A percentile compares a stretch with the other conserved stretches of the same genome.
These are phyloP conservation scores for Drosophila busckii DNA, from an alignment of 1,140 invertebrate genomes.

Conservation along the genomic window DNA sequence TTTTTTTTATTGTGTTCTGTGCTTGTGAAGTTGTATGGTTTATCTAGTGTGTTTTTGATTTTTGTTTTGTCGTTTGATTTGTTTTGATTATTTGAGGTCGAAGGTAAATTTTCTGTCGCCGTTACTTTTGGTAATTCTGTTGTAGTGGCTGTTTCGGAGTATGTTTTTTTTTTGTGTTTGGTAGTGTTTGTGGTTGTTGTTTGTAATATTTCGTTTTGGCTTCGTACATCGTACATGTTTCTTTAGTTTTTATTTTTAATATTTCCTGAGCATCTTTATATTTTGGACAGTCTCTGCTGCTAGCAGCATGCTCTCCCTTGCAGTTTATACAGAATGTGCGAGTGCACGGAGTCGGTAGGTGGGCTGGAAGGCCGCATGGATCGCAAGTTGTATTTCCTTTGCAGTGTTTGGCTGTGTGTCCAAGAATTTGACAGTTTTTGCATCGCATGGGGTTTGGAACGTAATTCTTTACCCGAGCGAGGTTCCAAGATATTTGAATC, in stretches of 20 bases:
- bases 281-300: constrained; percentile 2
- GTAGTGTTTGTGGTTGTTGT: neutral
- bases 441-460: neutral
- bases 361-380: neutral
- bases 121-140: neutral
- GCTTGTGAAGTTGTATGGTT: neutral
- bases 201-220: neutral
- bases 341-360: neutral
- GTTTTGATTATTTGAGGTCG: neutral
- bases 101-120: neutral
- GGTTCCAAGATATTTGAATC: no score
- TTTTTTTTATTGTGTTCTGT: neutral
- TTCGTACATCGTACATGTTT: constrained; percentile 4
- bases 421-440: constrained; percentile 2
- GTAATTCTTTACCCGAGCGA: neutral
- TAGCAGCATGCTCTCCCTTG: neutral
- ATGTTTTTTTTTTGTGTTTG: neutral
- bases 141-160: neutral
- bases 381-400: neutral
- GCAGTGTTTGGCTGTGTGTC: neutral
- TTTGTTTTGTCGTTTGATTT: neutral
- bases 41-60: neutral
- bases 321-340: neutral
- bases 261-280: neutral
- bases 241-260: constrained; percentile 2